Percentiles rank a stretch among this genome's conserved stretches.
phyloP scores from a whole-genome alignment of 1,140 invertebrate genomes.

The Schmidtea mediterranea region DNA sequence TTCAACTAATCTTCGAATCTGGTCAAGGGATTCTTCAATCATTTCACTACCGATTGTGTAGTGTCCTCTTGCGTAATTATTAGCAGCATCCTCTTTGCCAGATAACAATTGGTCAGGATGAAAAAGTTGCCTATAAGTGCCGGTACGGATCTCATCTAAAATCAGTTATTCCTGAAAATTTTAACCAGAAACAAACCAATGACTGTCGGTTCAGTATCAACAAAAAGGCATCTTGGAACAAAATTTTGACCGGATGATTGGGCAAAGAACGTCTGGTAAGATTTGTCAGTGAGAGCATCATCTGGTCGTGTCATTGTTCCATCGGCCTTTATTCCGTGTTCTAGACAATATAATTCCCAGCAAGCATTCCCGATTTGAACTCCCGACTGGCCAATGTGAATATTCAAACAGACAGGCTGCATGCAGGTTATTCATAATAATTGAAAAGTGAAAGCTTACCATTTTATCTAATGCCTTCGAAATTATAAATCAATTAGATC shows the following conservation, averaged over 20 bases:
- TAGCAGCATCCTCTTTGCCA: conserved; percentile 21
- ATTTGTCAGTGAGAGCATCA: too few species aligned
- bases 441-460: too few species aligned
- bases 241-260: too few species aligned
- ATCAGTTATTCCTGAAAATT: too few species aligned
- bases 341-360: conserved; percentile 9
- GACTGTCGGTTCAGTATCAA: conserved; percentile 2
- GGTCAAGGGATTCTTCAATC: conserved; percentile 13
- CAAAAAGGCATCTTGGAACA: background rate
- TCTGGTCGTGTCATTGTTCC: conserved; percentile 29
- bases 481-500: too few species aligned
- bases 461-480: too few species aligned
- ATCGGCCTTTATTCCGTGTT: conserved; percentile 7
- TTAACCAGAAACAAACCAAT: background rate
- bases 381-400: conserved; percentile 8
- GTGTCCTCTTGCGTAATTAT: conserved; percentile 33
- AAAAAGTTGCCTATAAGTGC: conserved; percentile 15
- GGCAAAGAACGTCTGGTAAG: too few species aligned
- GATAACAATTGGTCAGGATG: conserved; percentile 22
- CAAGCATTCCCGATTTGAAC: conserved; percentile 8
- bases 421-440: too few species aligned
- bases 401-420: background rate
- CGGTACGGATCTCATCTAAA: conserved; percentile 11
- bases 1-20: conserved; percentile 12
- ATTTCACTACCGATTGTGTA: conserved; percentile 36